Evolutionary conservation across 2,888 invertebrate genomes (phyloP).

Genomic region (Melikaiella ostensackeni): DNA sequence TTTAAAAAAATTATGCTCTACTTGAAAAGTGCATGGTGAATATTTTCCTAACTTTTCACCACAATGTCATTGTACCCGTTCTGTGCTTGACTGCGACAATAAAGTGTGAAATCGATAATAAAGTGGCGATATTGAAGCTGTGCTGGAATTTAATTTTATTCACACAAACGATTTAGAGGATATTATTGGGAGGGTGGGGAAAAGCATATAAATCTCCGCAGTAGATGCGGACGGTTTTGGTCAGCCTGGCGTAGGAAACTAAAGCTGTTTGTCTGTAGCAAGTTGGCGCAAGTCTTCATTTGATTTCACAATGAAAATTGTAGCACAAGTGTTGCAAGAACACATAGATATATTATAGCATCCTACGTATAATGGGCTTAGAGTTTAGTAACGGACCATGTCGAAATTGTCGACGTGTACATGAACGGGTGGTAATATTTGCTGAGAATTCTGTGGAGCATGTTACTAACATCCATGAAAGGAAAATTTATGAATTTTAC

Average conservation of each 20-base stretch:
- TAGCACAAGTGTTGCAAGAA: not conserved
- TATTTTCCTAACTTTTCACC: constrained; percentile 8
- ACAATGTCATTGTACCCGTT: not conserved
- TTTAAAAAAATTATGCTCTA: too few relatives aligned
- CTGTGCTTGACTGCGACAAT: not conserved
- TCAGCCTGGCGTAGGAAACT: not conserved
- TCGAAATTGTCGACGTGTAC: not conserved
- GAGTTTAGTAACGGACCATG: not conserved
- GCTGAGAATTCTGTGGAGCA: not conserved
- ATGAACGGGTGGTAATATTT: constrained; percentile 7
- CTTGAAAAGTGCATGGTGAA: not conserved
- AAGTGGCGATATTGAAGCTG: constrained; percentile 1
- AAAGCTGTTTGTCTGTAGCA: not conserved
- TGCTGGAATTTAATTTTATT: not conserved
- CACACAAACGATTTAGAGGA: not conserved
- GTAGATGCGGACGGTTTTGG: constrained; percentile 3
- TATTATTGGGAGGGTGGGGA: not conserved
- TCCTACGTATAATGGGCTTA: not conserved
- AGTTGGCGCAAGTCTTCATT: not conserved
- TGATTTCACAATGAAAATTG: not conserved
- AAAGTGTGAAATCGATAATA: constrained; percentile 22
- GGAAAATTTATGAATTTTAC: not conserved
- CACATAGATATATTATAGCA: not conserved
- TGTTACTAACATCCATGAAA: not conserved
- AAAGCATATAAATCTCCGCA: constrained; percentile 12